Evolutionary conservation across 2,113 vertebrate genomes (phyloP), one percentile per base, ranked within the genome.

Genomic region (Percopsis transmontana): DNA sequence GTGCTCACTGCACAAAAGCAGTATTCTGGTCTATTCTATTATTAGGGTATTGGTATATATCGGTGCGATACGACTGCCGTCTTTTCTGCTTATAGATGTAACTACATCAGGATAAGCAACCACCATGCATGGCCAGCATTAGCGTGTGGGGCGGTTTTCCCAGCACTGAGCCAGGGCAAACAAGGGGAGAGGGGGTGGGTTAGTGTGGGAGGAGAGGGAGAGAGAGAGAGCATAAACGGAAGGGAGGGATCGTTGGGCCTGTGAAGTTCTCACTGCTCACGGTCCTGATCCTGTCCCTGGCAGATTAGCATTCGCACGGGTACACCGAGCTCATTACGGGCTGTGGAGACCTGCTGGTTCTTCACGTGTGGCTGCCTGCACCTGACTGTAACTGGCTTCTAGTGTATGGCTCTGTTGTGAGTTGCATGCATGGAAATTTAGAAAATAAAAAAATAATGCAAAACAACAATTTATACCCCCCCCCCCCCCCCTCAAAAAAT

Each of bases 221-320:
- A 24, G 23, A 41, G 42, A 50, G 71, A 42, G 27, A 24, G 41
- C 60, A 21, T 65, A 59, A 56, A 24, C 53, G 51, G 39, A 23
- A 47, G 12, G 66, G 40, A 10, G n/a, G 42, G 52, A 44, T 68
- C 41, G 68, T 23, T 62, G 5, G 76, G 74, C 58, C 61, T 53
- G 55, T 73, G 55, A 47, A 79, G 54, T 45, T 16, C 73, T 85
- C 83, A 74, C 68, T 54, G 61, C 80, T 90, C 86, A 89, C 80
- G 84, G 88, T 90, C 81, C 76, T 81, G 61, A 51, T 77, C 84
- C 81, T 85, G 76, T 70, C 63, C 51, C 75, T 56, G 74, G 79
- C 78, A 86, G 89, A 91, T 91, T 87, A 90, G 69, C 48, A 63
- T 61, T 61, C 74, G 79, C 86, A 87, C 24, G 77, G 68, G 72